A percentile compares a stretch with the other conserved stretches of the same genome.
Evolutionary conservation across 2,113 vertebrate genomes (phyloP).

Genomic region (Mormyrus lacerda): DNA sequence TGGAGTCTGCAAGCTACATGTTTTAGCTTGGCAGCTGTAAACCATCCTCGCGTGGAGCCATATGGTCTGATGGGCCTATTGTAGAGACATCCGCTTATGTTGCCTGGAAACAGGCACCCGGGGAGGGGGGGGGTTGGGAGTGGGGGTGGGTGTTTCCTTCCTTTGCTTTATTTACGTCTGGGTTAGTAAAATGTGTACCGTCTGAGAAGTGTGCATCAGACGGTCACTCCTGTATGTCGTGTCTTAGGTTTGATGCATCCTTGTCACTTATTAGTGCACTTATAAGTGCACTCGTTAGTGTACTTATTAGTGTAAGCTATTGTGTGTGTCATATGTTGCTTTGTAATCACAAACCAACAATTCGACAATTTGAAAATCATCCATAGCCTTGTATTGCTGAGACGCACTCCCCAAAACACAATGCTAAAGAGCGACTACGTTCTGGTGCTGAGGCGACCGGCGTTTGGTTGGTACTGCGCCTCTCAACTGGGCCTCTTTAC

Average conservation of each 20-base stretch:
- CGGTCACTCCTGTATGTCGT: neutral
- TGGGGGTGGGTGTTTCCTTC: neutral
- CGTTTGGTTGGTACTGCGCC: neutral
- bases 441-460: neutral
- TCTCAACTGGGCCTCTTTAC: neutral
- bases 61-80: neutral
- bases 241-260: neutral
- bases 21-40: neutral
- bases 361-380: neutral
- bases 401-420: neutral
- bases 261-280: neutral
- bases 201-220: neutral
- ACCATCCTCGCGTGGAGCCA: neutral
- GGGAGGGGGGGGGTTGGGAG: neutral
- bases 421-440: neutral
- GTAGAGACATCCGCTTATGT: neutral
- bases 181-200: neutral
- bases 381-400: neutral
- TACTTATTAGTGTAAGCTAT: neutral
- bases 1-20: neutral
- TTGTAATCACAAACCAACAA: neutral
- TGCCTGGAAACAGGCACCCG: neutral
- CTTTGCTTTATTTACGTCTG: neutral
- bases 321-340: neutral
- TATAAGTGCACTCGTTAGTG: neutral